These are phyloP conservation scores for Sminthurides aquaticus DNA, from an alignment of 2,888 invertebrate species.

Conservation along the genomic window DNA sequence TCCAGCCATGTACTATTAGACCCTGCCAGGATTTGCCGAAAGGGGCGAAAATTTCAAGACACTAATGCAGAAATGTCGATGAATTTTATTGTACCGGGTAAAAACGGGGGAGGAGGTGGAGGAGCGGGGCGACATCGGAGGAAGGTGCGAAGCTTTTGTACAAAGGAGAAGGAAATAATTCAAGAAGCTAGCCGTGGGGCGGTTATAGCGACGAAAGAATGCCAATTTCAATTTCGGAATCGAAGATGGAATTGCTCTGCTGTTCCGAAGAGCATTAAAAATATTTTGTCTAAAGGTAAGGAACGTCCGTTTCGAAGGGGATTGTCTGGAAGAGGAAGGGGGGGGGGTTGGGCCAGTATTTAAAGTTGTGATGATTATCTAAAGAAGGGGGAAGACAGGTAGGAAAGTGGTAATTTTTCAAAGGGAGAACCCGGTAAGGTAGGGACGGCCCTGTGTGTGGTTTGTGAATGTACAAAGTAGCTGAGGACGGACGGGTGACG, in stretches of 20 bases:
- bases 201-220: constrained; percentile 72
- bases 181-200: constrained; percentile 78
- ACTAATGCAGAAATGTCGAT: constrained; percentile 33
- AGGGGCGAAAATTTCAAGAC: constrained; percentile 67
- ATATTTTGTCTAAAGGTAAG: constrained; percentile 78
- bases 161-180: constrained; percentile 70
- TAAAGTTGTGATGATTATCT: not conserved
- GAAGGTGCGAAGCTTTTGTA: constrained; percentile 53
- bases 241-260: constrained; percentile 85
- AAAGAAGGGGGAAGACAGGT: not conserved
- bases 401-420: constrained; percentile 4
- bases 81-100: constrained; percentile 58
- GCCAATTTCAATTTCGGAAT: constrained; percentile 76
- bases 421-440: not conserved
- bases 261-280: constrained; percentile 68
- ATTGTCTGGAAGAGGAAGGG: too few relatives aligned
- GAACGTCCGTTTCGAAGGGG: constrained; percentile 12
- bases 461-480: too few relatives aligned
- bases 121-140: constrained; percentile 44
- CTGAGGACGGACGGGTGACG: not conserved
- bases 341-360: not conserved
- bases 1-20: constrained; percentile 79
- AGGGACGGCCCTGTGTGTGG: not conserved
- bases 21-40: constrained; percentile 80
- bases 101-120: constrained; percentile 48